phyloP scores from a whole-genome alignment of 30 jellyfish, hydroid and myxozoan genomes.

The Nemopilema nomurai region DNA sequence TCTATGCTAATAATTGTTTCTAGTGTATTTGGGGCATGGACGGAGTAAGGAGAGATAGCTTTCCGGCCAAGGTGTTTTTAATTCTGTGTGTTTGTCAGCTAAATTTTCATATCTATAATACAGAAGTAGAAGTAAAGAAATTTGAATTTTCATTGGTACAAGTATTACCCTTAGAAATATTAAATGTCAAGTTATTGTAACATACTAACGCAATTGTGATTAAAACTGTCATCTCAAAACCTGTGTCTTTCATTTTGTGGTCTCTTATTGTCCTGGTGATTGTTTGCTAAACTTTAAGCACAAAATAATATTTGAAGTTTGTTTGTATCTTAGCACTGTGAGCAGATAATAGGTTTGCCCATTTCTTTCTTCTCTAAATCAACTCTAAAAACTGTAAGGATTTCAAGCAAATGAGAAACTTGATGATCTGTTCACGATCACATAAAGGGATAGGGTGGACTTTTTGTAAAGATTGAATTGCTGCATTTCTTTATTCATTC shows the following conservation, averaged over 20 bases:
- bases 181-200: conserved; percentile 65
- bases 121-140: conserved; percentile 44
- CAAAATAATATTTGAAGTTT: no score
- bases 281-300: not conserved
- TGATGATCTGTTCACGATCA: no score
- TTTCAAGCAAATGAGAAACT: no score
- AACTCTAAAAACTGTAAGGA: no score
- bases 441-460: no score
- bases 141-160: conserved; percentile 60
- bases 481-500: no score
- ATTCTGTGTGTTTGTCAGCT: conserved; percentile 41
- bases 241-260: not conserved
- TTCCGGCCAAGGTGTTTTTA: conserved; percentile 15
- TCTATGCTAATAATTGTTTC: not conserved
- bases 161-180: conserved; percentile 33
- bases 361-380: no score
- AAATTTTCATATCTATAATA: conserved; percentile 44
- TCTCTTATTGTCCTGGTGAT: not conserved
- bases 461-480: no score
- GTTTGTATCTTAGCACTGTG: no score
- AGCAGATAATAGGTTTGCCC: no score
- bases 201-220: conserved; percentile 54
- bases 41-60: not conserved
- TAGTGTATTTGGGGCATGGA: not conserved
- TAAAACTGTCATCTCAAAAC: conserved; percentile 25